These are phyloP conservation scores for Sycophila texana DNA, from an alignment of 2,888 invertebrate genomes.

Conservation along the genomic window DNA sequence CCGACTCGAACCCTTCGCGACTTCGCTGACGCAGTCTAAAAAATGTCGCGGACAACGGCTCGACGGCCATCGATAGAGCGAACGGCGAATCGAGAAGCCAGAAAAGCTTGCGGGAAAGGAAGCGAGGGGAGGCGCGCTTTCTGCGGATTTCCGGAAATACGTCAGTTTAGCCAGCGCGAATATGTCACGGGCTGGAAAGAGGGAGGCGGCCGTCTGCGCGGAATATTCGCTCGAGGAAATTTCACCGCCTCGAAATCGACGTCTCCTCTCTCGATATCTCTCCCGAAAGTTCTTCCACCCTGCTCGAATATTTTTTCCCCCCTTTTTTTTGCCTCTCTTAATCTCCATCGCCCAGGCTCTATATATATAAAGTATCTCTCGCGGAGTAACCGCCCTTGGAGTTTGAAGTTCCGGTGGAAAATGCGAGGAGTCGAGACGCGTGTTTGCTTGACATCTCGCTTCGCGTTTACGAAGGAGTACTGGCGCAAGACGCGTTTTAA, in stretches of 20 bases:
- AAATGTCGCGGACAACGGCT: no score
- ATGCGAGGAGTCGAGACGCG: no score
- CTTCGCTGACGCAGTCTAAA: no score
- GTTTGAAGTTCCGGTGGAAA: no score
- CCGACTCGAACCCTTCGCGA: no score
- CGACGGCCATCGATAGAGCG: no score
- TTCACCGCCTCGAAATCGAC: constrained; percentile 47
- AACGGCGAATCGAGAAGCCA: no score
- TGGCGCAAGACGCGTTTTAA: no score
- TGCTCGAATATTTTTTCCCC: not conserved
- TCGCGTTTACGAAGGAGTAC: no score
- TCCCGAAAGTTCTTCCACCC: not conserved
- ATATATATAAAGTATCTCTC: not conserved
- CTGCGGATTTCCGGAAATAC: constrained; percentile 53
- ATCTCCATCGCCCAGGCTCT: not conserved
- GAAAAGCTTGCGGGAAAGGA: not conserved
- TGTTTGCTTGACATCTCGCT: no score
- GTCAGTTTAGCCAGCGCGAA: constrained; percentile 50
- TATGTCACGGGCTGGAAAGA: constrained; percentile 49
- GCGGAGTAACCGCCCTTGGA: no score
- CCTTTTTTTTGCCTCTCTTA: not conserved
- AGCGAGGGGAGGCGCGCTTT: not conserved
- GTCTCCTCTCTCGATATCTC: constrained; percentile 34
- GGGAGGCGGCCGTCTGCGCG: constrained; percentile 26
- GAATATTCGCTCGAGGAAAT: constrained; percentile 38